These are phyloP conservation scores for Mnemiopsis leidyi DNA, from an alignment of 37 sponge, comb jelly and placozoan genomes.

Conservation along the genomic window DNA sequence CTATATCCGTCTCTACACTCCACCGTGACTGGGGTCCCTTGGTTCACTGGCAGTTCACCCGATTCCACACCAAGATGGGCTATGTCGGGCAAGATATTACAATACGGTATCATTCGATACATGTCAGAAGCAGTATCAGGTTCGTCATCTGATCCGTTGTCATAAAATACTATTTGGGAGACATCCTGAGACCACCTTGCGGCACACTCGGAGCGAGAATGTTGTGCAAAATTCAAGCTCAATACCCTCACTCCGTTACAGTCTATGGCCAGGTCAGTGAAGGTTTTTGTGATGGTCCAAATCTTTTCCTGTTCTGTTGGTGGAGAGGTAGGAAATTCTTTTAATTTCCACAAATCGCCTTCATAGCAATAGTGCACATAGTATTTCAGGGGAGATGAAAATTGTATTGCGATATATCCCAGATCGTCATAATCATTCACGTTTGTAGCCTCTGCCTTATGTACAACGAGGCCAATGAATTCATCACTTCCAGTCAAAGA, in stretches of 20 bases:
- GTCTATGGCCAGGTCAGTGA: neutral
- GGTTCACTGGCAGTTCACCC: neutral
- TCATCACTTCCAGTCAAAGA: neutral
- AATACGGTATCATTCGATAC: neutral
- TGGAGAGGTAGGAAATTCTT: neutral
- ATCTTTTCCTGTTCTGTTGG: neutral
- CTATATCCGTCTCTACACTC: neutral
- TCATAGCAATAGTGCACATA: neutral
- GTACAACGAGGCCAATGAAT: neutral
- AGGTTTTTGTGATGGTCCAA: neutral
- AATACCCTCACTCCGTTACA: neutral
- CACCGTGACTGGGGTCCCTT: neutral
- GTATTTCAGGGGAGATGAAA: neutral
- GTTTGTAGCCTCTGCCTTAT: neutral
- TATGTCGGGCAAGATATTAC: neutral
- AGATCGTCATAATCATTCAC: neutral
- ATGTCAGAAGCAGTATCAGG: neutral
- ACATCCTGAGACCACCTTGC: neutral
- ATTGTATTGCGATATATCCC: neutral
- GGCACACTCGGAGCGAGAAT: neutral
- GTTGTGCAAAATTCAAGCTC: neutral
- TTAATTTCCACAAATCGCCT: no score
- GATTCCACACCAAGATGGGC: neutral
- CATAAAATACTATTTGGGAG: neutral
- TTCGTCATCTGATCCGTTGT: neutral